Base-by-base conservation (phyloP, 2,797 vertebrate species). In the Neopelma chrysocephalum region DNA sequence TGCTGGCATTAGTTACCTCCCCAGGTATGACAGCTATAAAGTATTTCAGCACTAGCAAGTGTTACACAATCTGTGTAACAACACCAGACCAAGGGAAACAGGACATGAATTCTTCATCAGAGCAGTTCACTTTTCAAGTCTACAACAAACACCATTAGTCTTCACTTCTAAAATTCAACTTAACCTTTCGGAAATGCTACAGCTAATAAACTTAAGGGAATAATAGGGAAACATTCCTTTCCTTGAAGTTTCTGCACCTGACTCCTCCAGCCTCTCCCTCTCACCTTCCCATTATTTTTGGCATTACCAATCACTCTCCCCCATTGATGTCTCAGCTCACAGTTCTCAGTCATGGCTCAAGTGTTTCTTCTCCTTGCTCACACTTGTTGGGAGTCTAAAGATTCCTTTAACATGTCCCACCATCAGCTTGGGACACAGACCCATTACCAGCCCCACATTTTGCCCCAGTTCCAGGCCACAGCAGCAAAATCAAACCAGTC, bases 361-460 rank as follows among this genome's bases (percentile, higher is more conserved):
- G 12, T 2, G 15, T 20, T 56, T 25, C 42, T 45, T 6, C 57
- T 64, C 48, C 64, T 31, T 12, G 9, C 43, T 48, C 40, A 21
- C 40, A 10, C 43, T 2, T 3, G 3, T 1, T 22, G 13, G 26
- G 57, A 47, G 18, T 3, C 60, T 12, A 29, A 7, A 19, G 50
- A 51, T 10, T 18, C 66, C 27, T 11, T 20, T 12, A 22, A 2
- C 4, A 3, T 1, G 3, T 13, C 61, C 32, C 23, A 9, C 12
- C 26, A 7, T 20, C 5, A 58, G 34, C 47, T 54, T 1, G 31
- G 56, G 45, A 21, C 54, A 4, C 58, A 50, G 19, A n/a, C 29
- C 38, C 18, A 2, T 4, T 8, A 4, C 14, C 62, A 58, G 40
- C 15, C n/a, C 5, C n/a, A 5, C 0, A 0, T 3, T 10, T 17